phyloP scores from a whole-genome alignment of 2,113 vertebrate species.

The Anarhynchus alexandrinus region DNA sequence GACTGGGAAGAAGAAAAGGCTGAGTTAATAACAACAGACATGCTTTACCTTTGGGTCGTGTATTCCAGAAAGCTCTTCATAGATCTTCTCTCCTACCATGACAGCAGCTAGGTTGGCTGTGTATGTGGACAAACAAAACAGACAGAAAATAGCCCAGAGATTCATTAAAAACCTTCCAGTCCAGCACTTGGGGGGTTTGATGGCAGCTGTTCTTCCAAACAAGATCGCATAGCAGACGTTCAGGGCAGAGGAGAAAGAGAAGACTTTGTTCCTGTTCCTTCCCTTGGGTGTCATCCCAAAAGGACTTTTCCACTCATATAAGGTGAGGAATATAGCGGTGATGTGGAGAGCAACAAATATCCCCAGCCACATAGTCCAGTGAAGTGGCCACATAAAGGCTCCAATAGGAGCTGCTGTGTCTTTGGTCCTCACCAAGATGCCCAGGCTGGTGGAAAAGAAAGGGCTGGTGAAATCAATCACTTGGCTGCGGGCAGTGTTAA shows the following conservation, averaged over 20 bases:
- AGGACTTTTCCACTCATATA: conserved; percentile 87
- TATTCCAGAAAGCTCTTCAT: conserved; percentile 87
- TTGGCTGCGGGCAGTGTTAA: conserved; percentile 83
- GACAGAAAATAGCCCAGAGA: conserved; percentile 88
- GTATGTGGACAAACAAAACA: conserved; percentile 86
- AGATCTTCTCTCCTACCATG: conserved; percentile 90
- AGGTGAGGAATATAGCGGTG: conserved; percentile 83
- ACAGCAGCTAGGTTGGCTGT: conserved; percentile 86
- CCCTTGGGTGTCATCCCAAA: conserved; percentile 85
- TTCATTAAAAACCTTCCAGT: conserved; percentile 87
- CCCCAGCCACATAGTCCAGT: conserved; percentile 88
- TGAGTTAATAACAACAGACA: background rate
- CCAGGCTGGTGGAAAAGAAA: conserved; percentile 85
- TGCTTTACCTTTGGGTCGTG: conserved; percentile 86
- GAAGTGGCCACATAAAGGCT: conserved; percentile 88
- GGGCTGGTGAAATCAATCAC: conserved; percentile 87
- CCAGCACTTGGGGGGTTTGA: conserved; percentile 87
- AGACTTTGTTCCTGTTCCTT: conserved; percentile 81
- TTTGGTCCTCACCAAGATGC: conserved; percentile 82
- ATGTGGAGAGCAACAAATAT: conserved; percentile 85
- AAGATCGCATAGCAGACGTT: conserved; percentile 84
- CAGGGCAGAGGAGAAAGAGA: conserved; percentile 85
- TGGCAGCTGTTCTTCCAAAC: conserved; percentile 84
- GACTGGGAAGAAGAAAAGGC: background rate
- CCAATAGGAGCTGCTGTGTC: conserved; percentile 85